Evolutionary conservation across 2,888 invertebrate genomes (phyloP).

Genomic region (Pomacea canaliculata): DNA sequence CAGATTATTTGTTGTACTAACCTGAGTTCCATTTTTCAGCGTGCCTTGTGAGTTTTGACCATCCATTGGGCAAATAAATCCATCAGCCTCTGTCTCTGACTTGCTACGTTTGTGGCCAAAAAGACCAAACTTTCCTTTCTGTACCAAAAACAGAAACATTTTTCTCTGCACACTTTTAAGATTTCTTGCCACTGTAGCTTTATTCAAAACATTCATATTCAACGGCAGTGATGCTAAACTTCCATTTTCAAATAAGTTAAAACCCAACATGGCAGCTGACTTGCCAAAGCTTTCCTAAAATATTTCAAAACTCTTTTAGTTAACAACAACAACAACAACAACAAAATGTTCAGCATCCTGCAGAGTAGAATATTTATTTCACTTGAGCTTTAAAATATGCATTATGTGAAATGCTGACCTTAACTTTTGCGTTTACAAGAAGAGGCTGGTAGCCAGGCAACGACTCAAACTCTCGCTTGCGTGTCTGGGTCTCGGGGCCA

Average conservation of each 20-base stretch:
- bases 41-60: constrained; percentile 32
- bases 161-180: not conserved
- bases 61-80: constrained; percentile 88
- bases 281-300: no score
- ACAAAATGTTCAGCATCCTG: no score
- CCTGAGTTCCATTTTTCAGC: constrained; percentile 6
- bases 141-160: constrained; percentile 28
- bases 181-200: no score
- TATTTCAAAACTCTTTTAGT: no score
- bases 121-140: constrained; percentile 62
- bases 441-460: constrained; percentile 86
- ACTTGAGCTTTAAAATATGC: no score
- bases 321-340: no score
- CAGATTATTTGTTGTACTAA: not conserved
- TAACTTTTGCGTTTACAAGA: constrained; percentile 88
- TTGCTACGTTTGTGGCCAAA: constrained; percentile 75
- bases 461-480: constrained; percentile 87
- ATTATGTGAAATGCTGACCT: constrained; percentile 51
- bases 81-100: constrained; percentile 85
- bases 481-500: constrained; percentile 85
- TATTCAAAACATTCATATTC: no score
- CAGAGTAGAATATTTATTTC: no score
- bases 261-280: no score
- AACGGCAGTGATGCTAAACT: no score
- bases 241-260: no score